Conservation (phyloP, 1,140 invertebrate species). For the Drosophila biarmipes region DNA sequence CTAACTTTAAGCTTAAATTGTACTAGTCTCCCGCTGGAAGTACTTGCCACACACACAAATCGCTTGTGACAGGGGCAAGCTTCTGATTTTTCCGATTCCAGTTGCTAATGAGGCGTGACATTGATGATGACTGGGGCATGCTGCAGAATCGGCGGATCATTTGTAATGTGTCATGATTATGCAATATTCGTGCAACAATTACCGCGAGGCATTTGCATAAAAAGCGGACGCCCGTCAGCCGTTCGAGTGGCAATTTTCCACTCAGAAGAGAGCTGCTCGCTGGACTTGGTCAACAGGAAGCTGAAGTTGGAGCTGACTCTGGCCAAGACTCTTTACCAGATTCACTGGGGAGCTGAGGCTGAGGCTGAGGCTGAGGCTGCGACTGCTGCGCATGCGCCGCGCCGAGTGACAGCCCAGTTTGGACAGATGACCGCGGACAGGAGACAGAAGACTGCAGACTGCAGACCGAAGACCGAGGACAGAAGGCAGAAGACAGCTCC, state of each 20-base stretch:
- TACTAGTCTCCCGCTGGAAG: background rate
- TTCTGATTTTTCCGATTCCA: conserved; percentile 28
- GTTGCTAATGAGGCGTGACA: conserved; percentile 66
- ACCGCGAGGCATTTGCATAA: conserved; percentile 75
- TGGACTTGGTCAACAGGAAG: conserved; percentile 5
- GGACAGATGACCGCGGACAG: conserved; percentile 9
- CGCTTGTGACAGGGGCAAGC: conserved; percentile 37
- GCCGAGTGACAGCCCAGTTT: conserved; percentile 58
- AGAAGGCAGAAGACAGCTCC: conserved; percentile 3
- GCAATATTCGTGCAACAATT: conserved; percentile 80
- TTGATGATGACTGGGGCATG: conserved; percentile 58
- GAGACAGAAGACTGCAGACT: conserved; percentile 11
- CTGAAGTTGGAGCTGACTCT: background rate
- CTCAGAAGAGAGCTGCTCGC: conserved; percentile 38
- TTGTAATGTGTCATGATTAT: conserved; percentile 77
- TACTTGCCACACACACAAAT: conserved; percentile 13
- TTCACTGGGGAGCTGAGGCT: conserved; percentile 6
- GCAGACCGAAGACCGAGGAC: conserved; percentile 5
- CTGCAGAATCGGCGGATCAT: conserved; percentile 56
- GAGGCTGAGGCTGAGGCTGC: no score
- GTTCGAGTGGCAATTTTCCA: conserved; percentile 72
- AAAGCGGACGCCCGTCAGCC: conserved; percentile 52
- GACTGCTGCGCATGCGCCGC: conserved; percentile 63
- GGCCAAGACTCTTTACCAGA: conserved; percentile 3
- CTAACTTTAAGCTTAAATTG: conserved; percentile 4